Evolutionary conservation across 2,888 invertebrate genomes (phyloP), one percentile per base, ranked within the genome.

Genomic region (Melipona beecheii): DNA sequence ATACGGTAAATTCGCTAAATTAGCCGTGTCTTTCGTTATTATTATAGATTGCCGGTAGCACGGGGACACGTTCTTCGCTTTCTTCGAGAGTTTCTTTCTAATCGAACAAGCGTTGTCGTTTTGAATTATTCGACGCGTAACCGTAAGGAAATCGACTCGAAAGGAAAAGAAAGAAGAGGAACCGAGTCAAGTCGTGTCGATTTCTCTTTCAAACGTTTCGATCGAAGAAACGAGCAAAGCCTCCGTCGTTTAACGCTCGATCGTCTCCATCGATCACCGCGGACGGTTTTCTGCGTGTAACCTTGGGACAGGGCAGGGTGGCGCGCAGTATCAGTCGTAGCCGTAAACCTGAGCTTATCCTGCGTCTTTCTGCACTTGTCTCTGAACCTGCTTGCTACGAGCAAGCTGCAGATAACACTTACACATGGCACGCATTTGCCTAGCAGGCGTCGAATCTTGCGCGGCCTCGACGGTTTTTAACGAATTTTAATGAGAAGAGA

Each of bases 351-450:
- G 74, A 74, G 81, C 77, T 85, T 86, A 81, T 83, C 78, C 71
- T 58, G 80, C 65, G 9, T 9, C 9, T 36, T 36, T 36, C 36
- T 71, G 73, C 76, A 78, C 74, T 82, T 81, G 82, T 79, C 81
- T 74, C 86, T 62, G 86, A 86, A 81, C 81, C 87, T n/a, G n/a
- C n/a, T n/a, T n/a, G 73, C 86, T 77, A 75, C 76, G 85, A 81
- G 91, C 91, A 91, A 93, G 93, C 93, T 93, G 92, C 90, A 90
- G 92, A 93, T 93, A 92, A 92, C 92, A 93, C 93, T 93, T 93
- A 92, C 92, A 92, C 92, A 91, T 89, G 86, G 90, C 90, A 91
- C 92, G 92, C 89, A 92, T 92, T 92, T 92, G 86, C 91, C 87
- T 77, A 72, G 86, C 70, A 77, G 86, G 49, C 84, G 66, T 75